Base-by-base conservation (phyloP, 2,113 vertebrate genomes). In the Sardina pilchardus region DNA sequence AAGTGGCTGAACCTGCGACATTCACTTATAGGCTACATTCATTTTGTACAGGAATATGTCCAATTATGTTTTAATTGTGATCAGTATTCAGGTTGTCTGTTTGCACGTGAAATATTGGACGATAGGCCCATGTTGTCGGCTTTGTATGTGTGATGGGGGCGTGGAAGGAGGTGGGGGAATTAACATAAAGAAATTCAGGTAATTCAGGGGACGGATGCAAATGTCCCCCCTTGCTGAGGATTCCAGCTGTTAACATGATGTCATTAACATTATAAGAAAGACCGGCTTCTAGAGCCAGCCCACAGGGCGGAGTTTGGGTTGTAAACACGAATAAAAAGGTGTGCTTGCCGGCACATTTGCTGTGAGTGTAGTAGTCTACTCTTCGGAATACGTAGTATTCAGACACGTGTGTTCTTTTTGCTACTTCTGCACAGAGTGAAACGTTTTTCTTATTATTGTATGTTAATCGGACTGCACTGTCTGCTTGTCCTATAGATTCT, bases 221-320 rank as follows among this genome's bases (percentile, higher is more conserved):
- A 36, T 36, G 34, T 12, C 17, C 71, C 71, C 34, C 71, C 14
- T 9, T 36, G 81, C 56, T 12, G 75, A 87, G 47, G 81, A 82
- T 88, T 90, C 89, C 91, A 91, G 91, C 89, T 92, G 89, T 89
- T 90, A 87, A 17, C 7, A 81, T 88, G 82, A 85, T 39, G 82
- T 91, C 85, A 88, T 84, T 7, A 17, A 30, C 24, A 26, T 63
- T 42, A n/a, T 56, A n/a, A 39, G 14, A 34, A 12, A 9, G 39
- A 42, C 36, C 6, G 24, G 1, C 10, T 0, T 6, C 16, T 71
- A 78, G 34, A 14, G 50, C n/a, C 84, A 81, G 71, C 83, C 82
- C 85, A 45, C 53, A 30, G 85, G 91, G 91, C 85, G 91, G 86
- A 59, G 87, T 30, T 0, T n/a, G 14, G 16, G 71, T 84, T 91